phyloP scores from a whole-genome alignment of 2,797 vertebrate genomes.

The Odontamblyopus lacepedii region DNA sequence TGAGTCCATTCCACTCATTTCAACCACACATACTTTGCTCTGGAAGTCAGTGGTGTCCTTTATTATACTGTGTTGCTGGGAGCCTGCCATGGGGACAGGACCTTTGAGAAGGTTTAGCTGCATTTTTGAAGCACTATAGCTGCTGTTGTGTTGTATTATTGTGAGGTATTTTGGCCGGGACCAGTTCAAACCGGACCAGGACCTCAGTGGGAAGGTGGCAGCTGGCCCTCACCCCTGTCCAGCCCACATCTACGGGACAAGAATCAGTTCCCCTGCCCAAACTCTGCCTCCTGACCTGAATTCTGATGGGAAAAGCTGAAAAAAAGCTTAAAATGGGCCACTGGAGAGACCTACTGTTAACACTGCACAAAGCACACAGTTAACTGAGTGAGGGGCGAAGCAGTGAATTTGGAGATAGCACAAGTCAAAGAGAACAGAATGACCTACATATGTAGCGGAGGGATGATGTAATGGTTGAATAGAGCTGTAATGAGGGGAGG shows the following conservation, averaged over 20 bases:
- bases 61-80: constrained; percentile 24
- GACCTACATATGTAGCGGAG: not conserved
- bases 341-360: constrained; percentile 40
- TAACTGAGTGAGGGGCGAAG: not conserved
- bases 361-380: constrained; percentile 18
- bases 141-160: constrained; percentile 25
- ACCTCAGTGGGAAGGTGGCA: constrained; percentile 71
- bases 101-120: constrained; percentile 14
- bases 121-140: constrained; percentile 20
- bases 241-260: constrained; percentile 41
- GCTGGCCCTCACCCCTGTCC: constrained; percentile 51
- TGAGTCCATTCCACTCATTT: not conserved
- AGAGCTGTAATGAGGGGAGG: too few relatives aligned
- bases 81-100: constrained; percentile 33
- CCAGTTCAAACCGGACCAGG: constrained; percentile 65
- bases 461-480: not conserved
- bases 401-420: constrained; percentile 1
- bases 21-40: too few relatives aligned
- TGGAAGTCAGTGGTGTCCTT: constrained; percentile 50
- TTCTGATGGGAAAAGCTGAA: constrained; percentile 51
- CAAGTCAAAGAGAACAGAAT: constrained; percentile 1
- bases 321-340: constrained; percentile 46
- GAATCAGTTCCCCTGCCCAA: constrained; percentile 43
- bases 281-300: constrained; percentile 57
- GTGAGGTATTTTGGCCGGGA: constrained; percentile 36